Base-by-base conservation (phyloP, 2,888 invertebrate species). In the Clistopyga incitator region DNA sequence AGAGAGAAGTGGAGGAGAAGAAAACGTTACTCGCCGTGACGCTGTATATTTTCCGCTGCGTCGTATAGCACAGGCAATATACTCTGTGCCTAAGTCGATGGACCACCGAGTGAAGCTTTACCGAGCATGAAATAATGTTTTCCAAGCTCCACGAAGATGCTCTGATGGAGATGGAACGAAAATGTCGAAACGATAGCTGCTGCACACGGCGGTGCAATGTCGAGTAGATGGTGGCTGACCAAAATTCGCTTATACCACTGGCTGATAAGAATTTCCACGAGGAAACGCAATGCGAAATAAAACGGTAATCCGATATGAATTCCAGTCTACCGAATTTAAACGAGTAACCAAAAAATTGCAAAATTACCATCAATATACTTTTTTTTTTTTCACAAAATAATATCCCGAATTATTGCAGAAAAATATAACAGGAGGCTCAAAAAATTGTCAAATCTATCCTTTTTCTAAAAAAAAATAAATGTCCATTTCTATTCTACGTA, bases 81-180 rank as follows among this genome's bases (percentile, higher is more conserved):
- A 45, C 67, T 67, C 23, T 45, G 25, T 25, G 47, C 18, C 47
- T 42, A 67, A 67, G 25, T 47, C 67, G 47, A 23, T 67, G 25
- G 68, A 68, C 68, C 47, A 15, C 23, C 6, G 68, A 29, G 68
- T 11, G 25, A 75, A 75, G 64, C 75, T 75, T 75, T 64, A 64
- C 74, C 59, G 47, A 47, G 61, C 61, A 74, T 74, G 74, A 74
- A 61, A 74, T 61, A 47, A 74, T 74, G 47, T 61, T 74, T 74
- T 72, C 59, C 29, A 61, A 29, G 61, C 42, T 47, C 20, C 18
- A 34, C 29, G 29, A 68, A 29, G 29, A 47, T 68, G 34, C 18
- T 45, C 15, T 13, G 50, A 64, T 64, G 61, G 74, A 59, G 64
- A 38, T 50, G 38, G 34, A 61, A 50, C 50, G 52, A 64, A 64